Conservation (phyloP, 2,113 vertebrate species). For the Megalops atlanticus region DNA sequence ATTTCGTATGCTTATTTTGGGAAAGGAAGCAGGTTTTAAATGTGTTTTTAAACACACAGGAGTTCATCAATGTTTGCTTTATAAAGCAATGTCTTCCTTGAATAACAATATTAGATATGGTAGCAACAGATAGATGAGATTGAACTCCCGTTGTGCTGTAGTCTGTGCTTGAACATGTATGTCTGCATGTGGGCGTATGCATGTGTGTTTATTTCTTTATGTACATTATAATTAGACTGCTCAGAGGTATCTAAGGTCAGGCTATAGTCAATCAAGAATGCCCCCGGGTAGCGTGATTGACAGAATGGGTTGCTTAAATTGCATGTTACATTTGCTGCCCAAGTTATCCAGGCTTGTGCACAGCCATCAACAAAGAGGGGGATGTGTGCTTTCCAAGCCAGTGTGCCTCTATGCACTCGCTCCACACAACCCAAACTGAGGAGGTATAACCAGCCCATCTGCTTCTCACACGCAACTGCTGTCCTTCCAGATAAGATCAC, state of each 20-base stretch:
- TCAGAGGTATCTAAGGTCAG: background rate
- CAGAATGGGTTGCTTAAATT: background rate
- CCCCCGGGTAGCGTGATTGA: background rate
- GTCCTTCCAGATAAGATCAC: slow-evolving; percentile 17
- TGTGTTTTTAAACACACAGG: background rate
- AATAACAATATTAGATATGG: background rate
- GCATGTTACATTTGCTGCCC: background rate
- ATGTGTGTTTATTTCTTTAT: no score
- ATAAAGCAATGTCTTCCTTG: background rate
- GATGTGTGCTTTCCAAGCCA: background rate
- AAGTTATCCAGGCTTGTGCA: background rate
- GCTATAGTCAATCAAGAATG: background rate
- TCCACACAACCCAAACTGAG: background rate
- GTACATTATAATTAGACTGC: background rate
- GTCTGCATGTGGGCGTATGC: no score
- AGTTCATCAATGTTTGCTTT: background rate
- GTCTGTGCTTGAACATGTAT: no score
- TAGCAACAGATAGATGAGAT: background rate
- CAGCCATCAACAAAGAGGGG: background rate
- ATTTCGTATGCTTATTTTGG: no score
- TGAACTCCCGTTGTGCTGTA: background rate
- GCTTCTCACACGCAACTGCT: slow-evolving; percentile 27
- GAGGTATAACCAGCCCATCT: slow-evolving; percentile 24
- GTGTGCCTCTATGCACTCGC: slow-evolving; percentile 16
- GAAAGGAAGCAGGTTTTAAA: background rate